Conservation (phyloP, 1,140 invertebrate species). For the Bombus pyrosoma region DNA sequence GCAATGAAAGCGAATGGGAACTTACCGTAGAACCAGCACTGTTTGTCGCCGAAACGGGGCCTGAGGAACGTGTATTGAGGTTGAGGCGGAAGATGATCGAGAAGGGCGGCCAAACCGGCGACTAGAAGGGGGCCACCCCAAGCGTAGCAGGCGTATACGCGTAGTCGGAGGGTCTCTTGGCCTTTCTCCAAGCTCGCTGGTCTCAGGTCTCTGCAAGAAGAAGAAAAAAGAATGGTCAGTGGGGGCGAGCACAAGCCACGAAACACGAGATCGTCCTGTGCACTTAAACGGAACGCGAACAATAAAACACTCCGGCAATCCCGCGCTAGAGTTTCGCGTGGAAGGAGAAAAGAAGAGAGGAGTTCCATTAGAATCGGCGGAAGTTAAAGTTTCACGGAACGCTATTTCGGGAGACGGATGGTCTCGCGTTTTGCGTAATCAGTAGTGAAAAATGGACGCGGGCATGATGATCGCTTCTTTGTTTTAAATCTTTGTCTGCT, state of each 20-base stretch:
- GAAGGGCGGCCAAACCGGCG: conserved; percentile 86
- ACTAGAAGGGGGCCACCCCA: conserved; percentile 91
- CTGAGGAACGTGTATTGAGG: conserved; percentile 84
- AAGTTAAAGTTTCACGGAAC: conserved; percentile 27
- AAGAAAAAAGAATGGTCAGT: conserved; percentile 19
- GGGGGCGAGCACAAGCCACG: background rate
- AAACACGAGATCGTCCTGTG: conserved; percentile 39
- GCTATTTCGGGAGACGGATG: background rate
- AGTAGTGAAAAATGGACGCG: too few species aligned
- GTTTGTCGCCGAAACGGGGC: conserved; percentile 88
- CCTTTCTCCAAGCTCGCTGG: conserved; percentile 91
- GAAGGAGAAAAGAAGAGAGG: background rate
- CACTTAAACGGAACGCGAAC: conserved; percentile 52
- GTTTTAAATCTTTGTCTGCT: background rate
- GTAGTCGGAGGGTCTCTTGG: conserved; percentile 89
- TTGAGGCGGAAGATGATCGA: conserved; percentile 86
- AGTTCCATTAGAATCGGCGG: conserved; percentile 31
- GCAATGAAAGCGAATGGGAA: background rate
- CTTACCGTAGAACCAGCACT: conserved; percentile 91
- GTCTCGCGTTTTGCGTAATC: conserved; percentile 25
- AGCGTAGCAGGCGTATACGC: conserved; percentile 90
- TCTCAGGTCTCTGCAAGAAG: conserved; percentile 88
- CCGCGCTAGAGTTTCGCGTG: conserved; percentile 17
- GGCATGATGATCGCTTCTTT: background rate
- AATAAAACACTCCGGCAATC: conserved; percentile 49